Conservation (phyloP, 2,888 invertebrate genomes). For the Agonopterix arenella region DNA sequence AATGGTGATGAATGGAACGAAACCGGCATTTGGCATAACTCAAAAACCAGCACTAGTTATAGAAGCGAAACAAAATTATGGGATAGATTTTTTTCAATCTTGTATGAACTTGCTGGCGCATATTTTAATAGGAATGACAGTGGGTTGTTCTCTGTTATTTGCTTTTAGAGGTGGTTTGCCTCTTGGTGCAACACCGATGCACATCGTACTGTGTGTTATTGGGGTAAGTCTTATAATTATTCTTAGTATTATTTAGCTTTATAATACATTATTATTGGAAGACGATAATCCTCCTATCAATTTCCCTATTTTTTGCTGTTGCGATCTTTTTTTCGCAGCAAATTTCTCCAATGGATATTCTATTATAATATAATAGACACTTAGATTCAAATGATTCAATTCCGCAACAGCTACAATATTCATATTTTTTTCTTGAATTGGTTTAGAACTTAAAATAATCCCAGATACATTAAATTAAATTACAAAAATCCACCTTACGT, state of each 20-base stretch:
- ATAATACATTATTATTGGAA: not conserved
- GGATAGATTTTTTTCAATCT: slow-evolving; percentile 36
- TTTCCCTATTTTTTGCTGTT: too few species aligned
- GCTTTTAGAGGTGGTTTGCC: slow-evolving; percentile 37
- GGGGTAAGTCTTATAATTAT: slow-evolving; percentile 45
- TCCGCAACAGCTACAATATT: too few species aligned
- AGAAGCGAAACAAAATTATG: slow-evolving; percentile 22
- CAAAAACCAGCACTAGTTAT: not conserved
- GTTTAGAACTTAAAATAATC: too few species aligned
- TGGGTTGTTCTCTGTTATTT: slow-evolving; percentile 33
- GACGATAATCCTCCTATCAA: not conserved
- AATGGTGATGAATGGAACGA: slow-evolving; percentile 5
- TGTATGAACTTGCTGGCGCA: slow-evolving; percentile 42
- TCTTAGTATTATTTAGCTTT: not conserved
- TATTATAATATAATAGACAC: too few species aligned
- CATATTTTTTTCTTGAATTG: too few species aligned
- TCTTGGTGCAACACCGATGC: slow-evolving; percentile 31
- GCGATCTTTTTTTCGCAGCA: too few species aligned
- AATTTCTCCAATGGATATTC: too few species aligned
- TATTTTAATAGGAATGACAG: slow-evolving; percentile 45
- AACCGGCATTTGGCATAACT: not conserved
- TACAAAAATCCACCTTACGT: too few species aligned
- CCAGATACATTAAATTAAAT: too few species aligned
- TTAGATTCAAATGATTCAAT: too few species aligned
- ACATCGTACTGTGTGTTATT: slow-evolving; percentile 50